These are phyloP conservation scores for Cryptocephalus moraei DNA, from an alignment of 2,888 invertebrate genomes.

Conservation along the genomic window DNA sequence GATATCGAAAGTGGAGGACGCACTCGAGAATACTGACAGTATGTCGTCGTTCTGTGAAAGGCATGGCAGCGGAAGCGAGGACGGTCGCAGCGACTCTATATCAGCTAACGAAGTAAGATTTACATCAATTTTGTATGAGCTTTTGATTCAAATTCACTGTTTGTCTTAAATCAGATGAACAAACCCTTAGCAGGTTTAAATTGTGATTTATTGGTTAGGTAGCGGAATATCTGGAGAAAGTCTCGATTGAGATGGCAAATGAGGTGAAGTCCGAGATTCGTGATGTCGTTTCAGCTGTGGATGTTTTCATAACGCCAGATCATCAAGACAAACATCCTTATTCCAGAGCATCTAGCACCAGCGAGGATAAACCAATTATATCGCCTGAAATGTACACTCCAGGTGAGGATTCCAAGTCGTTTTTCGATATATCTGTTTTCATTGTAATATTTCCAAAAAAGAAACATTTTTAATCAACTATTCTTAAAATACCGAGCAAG, in stretches of 20 bases:
- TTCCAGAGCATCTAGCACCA: constrained; percentile 27
- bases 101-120: constrained; percentile 50
- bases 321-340: constrained; percentile 28
- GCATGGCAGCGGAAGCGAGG: constrained; percentile 46
- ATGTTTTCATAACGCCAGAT: constrained; percentile 42
- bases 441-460: no score
- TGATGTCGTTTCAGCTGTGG: constrained; percentile 63
- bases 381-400: constrained; percentile 22
- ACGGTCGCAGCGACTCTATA: constrained; percentile 56
- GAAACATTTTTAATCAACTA: no score
- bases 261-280: constrained; percentile 70
- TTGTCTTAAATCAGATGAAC: no score
- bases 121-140: not conserved
- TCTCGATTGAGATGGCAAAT: constrained; percentile 67
- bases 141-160: no score
- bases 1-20: constrained; percentile 70
- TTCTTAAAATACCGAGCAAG: no score
- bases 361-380: constrained; percentile 12
- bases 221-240: constrained; percentile 67
- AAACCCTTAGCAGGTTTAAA: no score
- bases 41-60: constrained; percentile 28
- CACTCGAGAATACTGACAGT: constrained; percentile 56
- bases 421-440: no score
- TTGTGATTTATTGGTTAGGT: constrained; percentile 33
- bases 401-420: constrained; percentile 16